These are phyloP conservation scores for Epinotia bilunana DNA, from an alignment of 2,888 invertebrate genomes.

Conservation along the genomic window DNA sequence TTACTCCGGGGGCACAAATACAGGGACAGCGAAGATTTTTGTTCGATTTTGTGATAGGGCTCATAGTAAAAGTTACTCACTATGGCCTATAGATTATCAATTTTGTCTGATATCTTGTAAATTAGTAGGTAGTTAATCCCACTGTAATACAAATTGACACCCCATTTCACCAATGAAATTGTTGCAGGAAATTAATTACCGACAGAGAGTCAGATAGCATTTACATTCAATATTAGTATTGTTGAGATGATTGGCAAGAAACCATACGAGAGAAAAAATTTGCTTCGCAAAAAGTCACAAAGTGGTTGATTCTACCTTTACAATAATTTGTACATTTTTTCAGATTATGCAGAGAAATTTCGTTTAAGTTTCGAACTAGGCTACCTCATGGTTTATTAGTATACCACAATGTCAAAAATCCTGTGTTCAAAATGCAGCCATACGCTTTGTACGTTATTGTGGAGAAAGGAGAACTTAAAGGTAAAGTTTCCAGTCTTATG, in stretches of 20 bases:
- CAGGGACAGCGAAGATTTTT: no score
- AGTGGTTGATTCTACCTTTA: neutral
- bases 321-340: slow-evolving; percentile 53
- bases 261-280: neutral
- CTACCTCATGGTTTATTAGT: slow-evolving; percentile 94
- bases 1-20: neutral
- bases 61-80: neutral
- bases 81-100: neutral
- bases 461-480: slow-evolving; percentile 95
- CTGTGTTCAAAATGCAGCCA: slow-evolving; percentile 91
- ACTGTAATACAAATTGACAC: no score
- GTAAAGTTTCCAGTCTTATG: slow-evolving; percentile 53
- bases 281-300: neutral
- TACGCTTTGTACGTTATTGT: slow-evolving; percentile 96
- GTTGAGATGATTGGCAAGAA: neutral
- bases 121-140: no score
- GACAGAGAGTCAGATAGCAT: no score
- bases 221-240: no score
- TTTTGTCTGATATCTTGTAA: no score
- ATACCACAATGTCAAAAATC: slow-evolving; percentile 96
- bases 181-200: no score
- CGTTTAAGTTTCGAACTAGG: slow-evolving; percentile 94
- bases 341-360: slow-evolving; percentile 94
- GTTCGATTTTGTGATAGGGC: neutral
- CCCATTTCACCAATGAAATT: no score